These are phyloP conservation scores for Palythoa caribaeorum DNA, from an alignment of 92 coral and sea anemone species.

Conservation along the genomic window DNA sequence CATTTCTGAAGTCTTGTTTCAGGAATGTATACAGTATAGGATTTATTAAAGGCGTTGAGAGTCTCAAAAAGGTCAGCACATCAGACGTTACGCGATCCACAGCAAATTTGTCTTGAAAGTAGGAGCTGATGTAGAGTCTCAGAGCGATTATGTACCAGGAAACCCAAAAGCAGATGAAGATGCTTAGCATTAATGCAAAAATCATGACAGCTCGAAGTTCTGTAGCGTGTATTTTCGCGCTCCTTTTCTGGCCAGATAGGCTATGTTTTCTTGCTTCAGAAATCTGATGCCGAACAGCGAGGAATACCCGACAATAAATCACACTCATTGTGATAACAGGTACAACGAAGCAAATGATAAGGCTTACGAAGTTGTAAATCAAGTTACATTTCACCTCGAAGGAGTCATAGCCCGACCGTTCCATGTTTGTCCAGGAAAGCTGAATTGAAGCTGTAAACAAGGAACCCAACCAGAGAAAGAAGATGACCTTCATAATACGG, in stretches of 20 bases:
- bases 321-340: constrained; percentile 20
- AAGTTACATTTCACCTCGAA: constrained; percentile 24
- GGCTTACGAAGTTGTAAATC: constrained; percentile 1
- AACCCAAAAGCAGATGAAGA: constrained; percentile 38
- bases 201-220: constrained; percentile 39
- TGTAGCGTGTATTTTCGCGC: not conserved
- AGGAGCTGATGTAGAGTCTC: constrained; percentile 12
- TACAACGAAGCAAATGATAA: constrained; percentile 11
- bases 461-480: constrained; percentile 20
- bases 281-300: constrained; percentile 32
- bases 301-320: constrained; percentile 22
- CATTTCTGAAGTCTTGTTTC: constrained; percentile 39
- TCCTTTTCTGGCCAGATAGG: constrained; percentile 10
- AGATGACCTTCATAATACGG: constrained; percentile 30
- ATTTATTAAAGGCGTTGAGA: constrained; percentile 15
- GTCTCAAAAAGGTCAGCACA: constrained; percentile 32
- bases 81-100: not conserved
- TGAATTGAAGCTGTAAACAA: constrained; percentile 24
- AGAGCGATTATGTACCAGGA: constrained; percentile 35
- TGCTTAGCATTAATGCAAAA: constrained; percentile 26
- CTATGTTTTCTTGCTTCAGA: constrained; percentile 1
- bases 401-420: not conserved
- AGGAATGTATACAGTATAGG: constrained; percentile 40
- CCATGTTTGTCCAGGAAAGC: constrained; percentile 36
- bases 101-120: constrained; percentile 5